Conservation (phyloP, 2,888 invertebrate genomes). For the Eilema griseolum region DNA sequence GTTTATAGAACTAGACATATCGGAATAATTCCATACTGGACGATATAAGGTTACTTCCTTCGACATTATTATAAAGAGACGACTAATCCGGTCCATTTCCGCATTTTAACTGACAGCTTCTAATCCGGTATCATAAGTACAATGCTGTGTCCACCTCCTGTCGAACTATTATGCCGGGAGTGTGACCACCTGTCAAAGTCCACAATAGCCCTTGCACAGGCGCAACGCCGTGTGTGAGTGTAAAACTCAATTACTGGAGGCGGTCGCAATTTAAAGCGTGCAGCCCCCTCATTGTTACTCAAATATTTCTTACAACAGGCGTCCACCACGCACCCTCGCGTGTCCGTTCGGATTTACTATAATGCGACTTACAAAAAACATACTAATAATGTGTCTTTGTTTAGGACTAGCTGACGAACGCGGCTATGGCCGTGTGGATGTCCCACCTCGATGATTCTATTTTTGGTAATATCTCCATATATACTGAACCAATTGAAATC, state of each 20-base stretch:
- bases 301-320: conserved; percentile 59
- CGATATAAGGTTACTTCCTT: neutral
- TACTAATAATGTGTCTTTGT: conserved; percentile 4
- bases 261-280: conserved; percentile 66
- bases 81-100: neutral
- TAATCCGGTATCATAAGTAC: neutral
- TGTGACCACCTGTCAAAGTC: conserved; percentile 65
- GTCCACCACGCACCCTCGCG: conserved; percentile 53
- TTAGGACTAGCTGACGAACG: neutral
- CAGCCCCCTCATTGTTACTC: conserved; percentile 50
- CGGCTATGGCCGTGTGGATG: neutral
- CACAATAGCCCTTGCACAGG: conserved; percentile 27
- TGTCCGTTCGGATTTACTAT: conserved; percentile 14
- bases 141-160: conserved; percentile 14
- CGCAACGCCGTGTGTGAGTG: conserved; percentile 34
- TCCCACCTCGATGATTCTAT: neutral
- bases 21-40: neutral
- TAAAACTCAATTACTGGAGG: conserved; percentile 68
- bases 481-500: no score
- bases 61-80: neutral
- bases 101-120: conserved; percentile 5
- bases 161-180: conserved; percentile 14
- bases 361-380: conserved; percentile 21
- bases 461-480: no score
- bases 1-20: neutral